Percentiles rank a stretch among this genome's conserved stretches.
These are phyloP conservation scores for Iguana delicatissima DNA, from an alignment of 2,797 vertebrate genomes.

Conservation along the genomic window DNA sequence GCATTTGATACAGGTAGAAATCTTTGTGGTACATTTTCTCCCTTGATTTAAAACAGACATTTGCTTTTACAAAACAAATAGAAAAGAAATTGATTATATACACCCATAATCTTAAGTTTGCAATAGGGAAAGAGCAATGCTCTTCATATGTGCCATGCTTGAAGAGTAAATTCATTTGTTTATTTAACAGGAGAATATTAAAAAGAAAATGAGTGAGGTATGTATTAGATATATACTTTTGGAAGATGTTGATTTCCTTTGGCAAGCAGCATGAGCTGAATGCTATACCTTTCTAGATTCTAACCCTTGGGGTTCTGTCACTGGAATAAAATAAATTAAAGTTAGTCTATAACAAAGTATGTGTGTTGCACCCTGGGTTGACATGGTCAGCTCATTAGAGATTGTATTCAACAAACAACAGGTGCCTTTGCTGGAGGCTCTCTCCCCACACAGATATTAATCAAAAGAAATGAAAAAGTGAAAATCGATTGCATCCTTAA, in stretches of 20 bases:
- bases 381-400: constrained; percentile 64
- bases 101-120: too few species aligned
- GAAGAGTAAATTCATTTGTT: background rate
- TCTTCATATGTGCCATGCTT: background rate
- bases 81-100: background rate
- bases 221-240: background rate
- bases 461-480: constrained; percentile 27
- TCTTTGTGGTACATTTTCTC: background rate
- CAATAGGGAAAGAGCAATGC: background rate
- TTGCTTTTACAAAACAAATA: constrained; percentile 21
- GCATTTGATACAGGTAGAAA: background rate
- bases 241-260: background rate
- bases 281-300: constrained; percentile 33
- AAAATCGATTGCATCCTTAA: constrained; percentile 22
- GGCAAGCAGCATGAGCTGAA: background rate
- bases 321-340: constrained; percentile 53
- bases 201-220: constrained; percentile 2
- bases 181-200: background rate
- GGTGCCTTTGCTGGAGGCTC: constrained; percentile 69
- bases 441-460: constrained; percentile 65
- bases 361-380: background rate
- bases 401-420: constrained; percentile 57
- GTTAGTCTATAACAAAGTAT: constrained; percentile 51
- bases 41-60: background rate
- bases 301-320: constrained; percentile 8